Conservation (phyloP, 2,113 vertebrate species). For the Carassius carassius region DNA sequence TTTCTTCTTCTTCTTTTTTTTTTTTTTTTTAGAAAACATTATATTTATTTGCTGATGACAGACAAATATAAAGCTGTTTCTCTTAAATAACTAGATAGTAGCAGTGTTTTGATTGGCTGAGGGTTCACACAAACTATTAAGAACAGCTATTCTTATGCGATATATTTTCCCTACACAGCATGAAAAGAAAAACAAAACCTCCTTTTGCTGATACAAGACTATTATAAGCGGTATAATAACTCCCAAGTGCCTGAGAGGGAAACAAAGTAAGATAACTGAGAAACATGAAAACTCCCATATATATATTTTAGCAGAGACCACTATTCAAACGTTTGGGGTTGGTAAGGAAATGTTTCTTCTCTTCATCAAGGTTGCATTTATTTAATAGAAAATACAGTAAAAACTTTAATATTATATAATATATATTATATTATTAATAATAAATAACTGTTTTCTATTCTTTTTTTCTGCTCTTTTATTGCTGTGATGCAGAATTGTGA, state of each 20-base stretch:
- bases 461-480: background rate
- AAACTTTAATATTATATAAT: too few species aligned
- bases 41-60: background rate
- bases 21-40: background rate
- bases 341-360: background rate
- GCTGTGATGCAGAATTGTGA: too few species aligned
- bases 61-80: background rate
- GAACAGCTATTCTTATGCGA: slow-evolving; percentile 46
- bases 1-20: too few species aligned
- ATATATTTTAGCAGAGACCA: background rate
- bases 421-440: too few species aligned
- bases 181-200: slow-evolving; percentile 50
- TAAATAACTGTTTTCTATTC: too few species aligned
- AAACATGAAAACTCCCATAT: background rate
- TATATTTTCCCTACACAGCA: slow-evolving; percentile 51
- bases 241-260: slow-evolving; percentile 25
- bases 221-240: slow-evolving; percentile 50
- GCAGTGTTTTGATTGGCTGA: slow-evolving; percentile 41
- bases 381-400: too few species aligned
- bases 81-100: slow-evolving; percentile 18
- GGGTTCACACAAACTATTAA: slow-evolving; percentile 26
- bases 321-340: background rate
- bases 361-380: background rate
- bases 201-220: slow-evolving; percentile 53
- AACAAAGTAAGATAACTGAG: slow-evolving; percentile 37